phyloP scores from a whole-genome alignment of 2,797 vertebrate species.

The Calcarius lapponicus region DNA sequence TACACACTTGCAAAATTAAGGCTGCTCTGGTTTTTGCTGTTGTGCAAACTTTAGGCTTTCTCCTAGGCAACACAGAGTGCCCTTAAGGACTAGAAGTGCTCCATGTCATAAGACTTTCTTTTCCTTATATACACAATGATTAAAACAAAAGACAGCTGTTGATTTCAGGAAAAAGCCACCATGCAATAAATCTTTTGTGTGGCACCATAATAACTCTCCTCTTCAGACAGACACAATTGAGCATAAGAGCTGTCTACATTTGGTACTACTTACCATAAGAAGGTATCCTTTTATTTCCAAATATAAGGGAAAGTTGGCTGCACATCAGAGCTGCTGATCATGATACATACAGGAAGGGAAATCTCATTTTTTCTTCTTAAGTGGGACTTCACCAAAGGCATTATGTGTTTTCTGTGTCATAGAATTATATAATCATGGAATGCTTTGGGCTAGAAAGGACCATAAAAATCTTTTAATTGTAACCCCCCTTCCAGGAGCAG shows the following conservation, averaged over 20 bases:
- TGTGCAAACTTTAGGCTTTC: constrained; percentile 24
- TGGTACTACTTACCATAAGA: not conserved
- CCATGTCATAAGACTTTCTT: constrained; percentile 24
- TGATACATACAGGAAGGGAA: not conserved
- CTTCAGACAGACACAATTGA: not conserved
- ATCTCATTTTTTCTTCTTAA: not conserved
- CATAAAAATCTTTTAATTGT: not conserved
- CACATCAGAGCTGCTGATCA: not conserved
- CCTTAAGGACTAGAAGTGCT: constrained; percentile 22
- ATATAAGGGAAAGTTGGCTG: not conserved
- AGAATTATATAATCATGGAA: not conserved
- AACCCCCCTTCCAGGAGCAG: not conserved
- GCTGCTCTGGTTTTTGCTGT: not conserved
- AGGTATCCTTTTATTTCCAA: not conserved
- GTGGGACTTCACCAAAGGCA: not conserved
- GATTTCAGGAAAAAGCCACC: not conserved
- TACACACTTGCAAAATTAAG: not conserved
- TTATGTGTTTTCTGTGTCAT: not conserved
- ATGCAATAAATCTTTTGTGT: constrained; percentile 22
- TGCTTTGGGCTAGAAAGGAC: not conserved
- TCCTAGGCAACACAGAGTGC: not conserved
- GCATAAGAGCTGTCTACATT: not conserved
- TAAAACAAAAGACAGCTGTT: constrained; percentile 54
- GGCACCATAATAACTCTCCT: not conserved
- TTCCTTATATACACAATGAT: constrained; percentile 30